Conservation (phyloP, 1,140 invertebrate species). For the Ceratoteleas bidentatus region DNA sequence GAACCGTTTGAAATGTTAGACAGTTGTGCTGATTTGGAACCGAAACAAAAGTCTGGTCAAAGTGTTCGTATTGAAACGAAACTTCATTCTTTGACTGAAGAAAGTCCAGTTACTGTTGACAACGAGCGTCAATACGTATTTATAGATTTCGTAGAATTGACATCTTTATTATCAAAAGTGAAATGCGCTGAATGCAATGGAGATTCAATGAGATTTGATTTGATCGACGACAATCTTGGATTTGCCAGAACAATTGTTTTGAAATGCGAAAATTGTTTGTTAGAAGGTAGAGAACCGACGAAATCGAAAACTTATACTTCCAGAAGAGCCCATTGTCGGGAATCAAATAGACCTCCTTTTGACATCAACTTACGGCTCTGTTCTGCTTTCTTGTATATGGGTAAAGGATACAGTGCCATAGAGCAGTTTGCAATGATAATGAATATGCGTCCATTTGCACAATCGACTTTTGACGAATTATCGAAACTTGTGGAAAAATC, state of each 20-base stretch:
- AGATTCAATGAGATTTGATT: constrained; percentile 4
- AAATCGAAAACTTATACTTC: constrained; percentile 2
- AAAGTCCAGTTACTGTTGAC: neutral
- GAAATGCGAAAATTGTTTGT: neutral
- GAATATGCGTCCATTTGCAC: constrained; percentile 28
- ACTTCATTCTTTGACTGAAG: neutral
- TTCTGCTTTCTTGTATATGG: constrained; percentile 36
- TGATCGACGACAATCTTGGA: constrained; percentile 4
- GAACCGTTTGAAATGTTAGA: too few relatives aligned
- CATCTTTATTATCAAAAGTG: constrained; percentile 12
- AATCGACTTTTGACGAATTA: constrained; percentile 21
- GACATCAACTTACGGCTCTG: neutral
- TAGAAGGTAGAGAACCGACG: neutral
- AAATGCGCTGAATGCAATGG: constrained; percentile 9
- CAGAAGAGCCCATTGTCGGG: neutral
- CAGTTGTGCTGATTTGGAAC: too few relatives aligned
- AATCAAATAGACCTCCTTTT: neutral
- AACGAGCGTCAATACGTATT: constrained; percentile 16
- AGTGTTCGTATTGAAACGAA: constrained; percentile 7
- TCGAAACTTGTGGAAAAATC: constrained; percentile 3
- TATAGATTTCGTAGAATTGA: constrained; percentile 1
- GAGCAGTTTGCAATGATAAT: constrained; percentile 43
- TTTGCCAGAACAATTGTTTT: constrained; percentile 5
- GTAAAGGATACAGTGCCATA: constrained; percentile 40
- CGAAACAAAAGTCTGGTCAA: neutral